Evolutionary conservation across 2,797 vertebrate genomes (phyloP), one percentile per base, ranked within the genome.

Genomic region (Sorex maritimensis): DNA sequence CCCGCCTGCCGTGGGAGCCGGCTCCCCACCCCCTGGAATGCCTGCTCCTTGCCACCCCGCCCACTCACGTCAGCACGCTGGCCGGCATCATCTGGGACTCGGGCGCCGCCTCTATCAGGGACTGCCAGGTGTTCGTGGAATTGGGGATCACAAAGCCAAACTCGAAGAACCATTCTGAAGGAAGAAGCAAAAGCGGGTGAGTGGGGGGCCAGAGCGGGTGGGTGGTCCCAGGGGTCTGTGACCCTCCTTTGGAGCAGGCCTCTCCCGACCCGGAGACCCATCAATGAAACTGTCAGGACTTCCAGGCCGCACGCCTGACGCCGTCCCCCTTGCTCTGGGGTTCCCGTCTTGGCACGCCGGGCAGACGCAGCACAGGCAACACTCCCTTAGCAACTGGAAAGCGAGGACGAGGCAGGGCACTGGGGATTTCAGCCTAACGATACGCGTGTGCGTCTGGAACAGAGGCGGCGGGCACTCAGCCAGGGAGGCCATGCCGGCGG

Each of bases 51-150:
- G 63, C 15, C 38, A n/a, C 9, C 30, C n/a, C 82, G 23, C 49
- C 19, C 94, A 98, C 99, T 99, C 98, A 99, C 99, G 99, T 99
- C 98, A 99, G 98, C 98, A 99, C 98, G 63, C 99, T 99, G 93
- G 99, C 99, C 61, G 99, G 99, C 99, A 99, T 99, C 99, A 99
- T 99, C 98, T 99, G 99, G 94, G 99, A 99, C 97, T 99, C 99
- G 23, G 99, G 99, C 17, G 99, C 99, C 28, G 99, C 99, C 97
- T 99, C 99, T 98, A 99, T 99, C 98, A 99, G 99, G 95, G 99
- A 99, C 98, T 99, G 99, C 99, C 99, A 99, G 91, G 99, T 99
- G 98, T 99, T 99, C 98, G 99, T 99, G 96, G 99, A 99, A 98
- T 99, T 99, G 73, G 99, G 99, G 96, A 99, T 99, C 97, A 99